Percentiles rank a stretch among this genome's conserved stretches.
phyloP scores from a whole-genome alignment of 2,797 vertebrate species.

The Rhincodon typus region DNA sequence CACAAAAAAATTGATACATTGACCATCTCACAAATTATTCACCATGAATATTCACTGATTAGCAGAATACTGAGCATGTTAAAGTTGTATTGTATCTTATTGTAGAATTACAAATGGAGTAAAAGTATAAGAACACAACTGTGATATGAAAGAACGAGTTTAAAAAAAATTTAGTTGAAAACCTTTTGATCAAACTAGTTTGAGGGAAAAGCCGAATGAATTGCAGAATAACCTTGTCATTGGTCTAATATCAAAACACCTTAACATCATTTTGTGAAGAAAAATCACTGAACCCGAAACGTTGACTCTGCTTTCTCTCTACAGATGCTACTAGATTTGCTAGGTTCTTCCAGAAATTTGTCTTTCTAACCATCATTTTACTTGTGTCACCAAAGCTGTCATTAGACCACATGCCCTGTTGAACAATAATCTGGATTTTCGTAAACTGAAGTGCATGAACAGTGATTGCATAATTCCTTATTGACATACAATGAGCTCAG shows the following conservation, averaged over 20 bases:
- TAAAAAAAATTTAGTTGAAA: not conserved
- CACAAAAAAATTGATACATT: not conserved
- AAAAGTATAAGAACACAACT: not conserved
- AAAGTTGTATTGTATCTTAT: not conserved
- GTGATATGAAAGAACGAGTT: not conserved
- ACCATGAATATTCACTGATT: too few relatives aligned
- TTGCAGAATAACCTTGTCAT: not conserved
- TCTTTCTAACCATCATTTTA: not conserved
- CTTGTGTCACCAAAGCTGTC: not conserved
- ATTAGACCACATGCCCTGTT: not conserved
- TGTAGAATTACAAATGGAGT: not conserved
- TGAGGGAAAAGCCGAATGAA: not conserved
- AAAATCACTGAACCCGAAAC: too few relatives aligned
- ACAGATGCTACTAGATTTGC: too few relatives aligned
- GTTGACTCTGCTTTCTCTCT: too few relatives aligned
- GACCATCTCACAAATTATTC: not conserved
- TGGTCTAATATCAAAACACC: not conserved
- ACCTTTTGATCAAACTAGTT: not conserved
- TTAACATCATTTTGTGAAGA: not conserved
- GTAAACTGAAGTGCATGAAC: not conserved
- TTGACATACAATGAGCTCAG: not conserved
- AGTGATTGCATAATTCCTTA: not conserved
- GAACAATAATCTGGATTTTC: not conserved
- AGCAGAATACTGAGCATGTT: not conserved
- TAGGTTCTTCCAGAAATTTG: too few relatives aligned